Evolutionary conservation across 2,888 invertebrate genomes (phyloP).

Genomic region (Sturmia bella): DNA sequence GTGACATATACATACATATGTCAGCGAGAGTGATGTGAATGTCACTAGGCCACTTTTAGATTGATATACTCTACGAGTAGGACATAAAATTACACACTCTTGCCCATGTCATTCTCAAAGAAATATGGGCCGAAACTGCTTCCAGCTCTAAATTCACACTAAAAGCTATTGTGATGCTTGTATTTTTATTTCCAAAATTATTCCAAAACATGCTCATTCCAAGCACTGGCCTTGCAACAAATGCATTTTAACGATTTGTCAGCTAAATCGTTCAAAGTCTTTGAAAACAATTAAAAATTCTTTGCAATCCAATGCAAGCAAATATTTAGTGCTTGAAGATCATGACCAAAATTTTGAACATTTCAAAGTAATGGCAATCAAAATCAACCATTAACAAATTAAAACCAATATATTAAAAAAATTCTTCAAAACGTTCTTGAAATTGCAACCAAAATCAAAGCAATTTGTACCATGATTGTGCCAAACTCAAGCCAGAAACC

Average conservation of each 20-base stretch:
- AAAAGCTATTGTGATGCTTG: too few relatives aligned
- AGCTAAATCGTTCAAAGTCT: conserved; percentile 16
- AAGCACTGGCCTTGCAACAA: conserved; percentile 1
- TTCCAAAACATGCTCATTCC: neutral
- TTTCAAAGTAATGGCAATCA: conserved; percentile 24
- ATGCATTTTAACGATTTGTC: neutral
- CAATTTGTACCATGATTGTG: conserved; percentile 16
- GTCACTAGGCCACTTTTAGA: too few relatives aligned
- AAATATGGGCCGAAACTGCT: too few relatives aligned
- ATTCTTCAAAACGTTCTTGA: conserved; percentile 48
- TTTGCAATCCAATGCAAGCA: neutral
- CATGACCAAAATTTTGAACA: conserved; percentile 66
- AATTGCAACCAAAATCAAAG: conserved; percentile 34
- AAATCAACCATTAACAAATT: conserved; percentile 6
- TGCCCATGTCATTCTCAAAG: too few relatives aligned
- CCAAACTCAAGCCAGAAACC: conserved; percentile 28
- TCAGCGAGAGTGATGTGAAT: too few relatives aligned
- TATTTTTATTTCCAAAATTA: too few relatives aligned
- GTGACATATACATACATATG: too few relatives aligned
- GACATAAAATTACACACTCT: too few relatives aligned
- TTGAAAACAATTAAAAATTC: conserved; percentile 5
- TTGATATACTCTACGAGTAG: too few relatives aligned
- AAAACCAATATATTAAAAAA: conserved; percentile 19
- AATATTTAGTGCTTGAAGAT: conserved; percentile 51
- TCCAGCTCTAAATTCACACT: too few relatives aligned